These are phyloP conservation scores for Drosophila busckii DNA, from an alignment of 1,140 invertebrate species.

Conservation along the genomic window DNA sequence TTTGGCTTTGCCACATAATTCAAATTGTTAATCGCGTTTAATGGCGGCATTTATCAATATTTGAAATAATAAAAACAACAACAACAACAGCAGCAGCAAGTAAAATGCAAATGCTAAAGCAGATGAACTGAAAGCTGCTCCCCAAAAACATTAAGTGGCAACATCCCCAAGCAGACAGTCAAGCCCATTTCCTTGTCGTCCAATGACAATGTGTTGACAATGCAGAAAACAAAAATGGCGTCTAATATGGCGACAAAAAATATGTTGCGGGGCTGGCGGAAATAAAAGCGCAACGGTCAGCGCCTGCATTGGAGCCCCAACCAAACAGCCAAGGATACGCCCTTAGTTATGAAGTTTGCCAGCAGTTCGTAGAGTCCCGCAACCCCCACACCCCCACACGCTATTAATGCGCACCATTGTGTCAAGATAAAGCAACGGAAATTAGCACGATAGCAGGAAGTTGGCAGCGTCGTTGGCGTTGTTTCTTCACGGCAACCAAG, in stretches of 20 bases:
- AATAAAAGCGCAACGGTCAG: conserved; percentile 72
- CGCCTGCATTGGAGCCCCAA: conserved; percentile 37
- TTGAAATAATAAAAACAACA: conserved; percentile 27
- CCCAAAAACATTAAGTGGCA: neutral
- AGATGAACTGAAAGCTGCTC: too few species aligned
- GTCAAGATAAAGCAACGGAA: conserved; percentile 79
- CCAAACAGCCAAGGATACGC: conserved; percentile 3
- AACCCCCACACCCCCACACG: conserved; percentile 13
- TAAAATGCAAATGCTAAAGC: too few species aligned
- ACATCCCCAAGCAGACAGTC: neutral
- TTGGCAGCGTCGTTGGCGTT: conserved; percentile 69
- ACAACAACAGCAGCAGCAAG: conserved; percentile 35
- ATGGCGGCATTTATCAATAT: conserved; percentile 76
- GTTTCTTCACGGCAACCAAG: conserved; percentile 44
- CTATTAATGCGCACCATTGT: conserved; percentile 78
- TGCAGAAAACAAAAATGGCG: conserved; percentile 70
- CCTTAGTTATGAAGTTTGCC: conserved; percentile 55
- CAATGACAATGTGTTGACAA: conserved; percentile 57
- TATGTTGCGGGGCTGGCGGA: conserved; percentile 50
- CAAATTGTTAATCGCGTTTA: conserved; percentile 77
- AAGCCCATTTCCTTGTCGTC: conserved; percentile 3
- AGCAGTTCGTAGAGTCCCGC: conserved; percentile 2
- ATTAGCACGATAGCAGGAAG: conserved; percentile 79
- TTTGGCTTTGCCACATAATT: conserved; percentile 77
- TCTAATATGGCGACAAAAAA: conserved; percentile 49